A percentile compares a stretch with the other conserved stretches of the same genome.
Conservation (phyloP, 2,797 vertebrate species). For the Lutjanus argentimaculatus region DNA sequence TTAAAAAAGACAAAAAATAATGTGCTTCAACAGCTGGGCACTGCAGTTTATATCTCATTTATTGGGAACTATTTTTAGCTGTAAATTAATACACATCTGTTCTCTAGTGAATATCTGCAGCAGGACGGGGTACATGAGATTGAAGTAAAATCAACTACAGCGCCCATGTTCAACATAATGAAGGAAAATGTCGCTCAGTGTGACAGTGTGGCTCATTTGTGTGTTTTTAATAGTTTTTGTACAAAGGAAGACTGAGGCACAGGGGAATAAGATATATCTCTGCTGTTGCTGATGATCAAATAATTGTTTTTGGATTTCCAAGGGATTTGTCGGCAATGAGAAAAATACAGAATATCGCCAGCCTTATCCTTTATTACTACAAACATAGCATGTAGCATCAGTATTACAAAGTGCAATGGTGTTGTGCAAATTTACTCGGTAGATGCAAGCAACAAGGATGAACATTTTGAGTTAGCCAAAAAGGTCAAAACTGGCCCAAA, state of each 20-base stretch:
- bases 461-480: neutral
- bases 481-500: neutral
- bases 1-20: too few relatives aligned
- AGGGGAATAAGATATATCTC: neutral
- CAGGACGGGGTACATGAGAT: neutral
- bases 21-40: too few relatives aligned
- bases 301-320: too few relatives aligned
- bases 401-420: neutral
- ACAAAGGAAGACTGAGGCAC: neutral
- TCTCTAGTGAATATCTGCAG: too few relatives aligned
- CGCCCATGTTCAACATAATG: neutral
- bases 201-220: too few relatives aligned
- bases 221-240: too few relatives aligned
- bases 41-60: too few relatives aligned
- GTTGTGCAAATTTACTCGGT: neutral
- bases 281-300: neutral
- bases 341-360: neutral
- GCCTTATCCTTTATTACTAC: neutral
- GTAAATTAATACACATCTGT: too few relatives aligned
- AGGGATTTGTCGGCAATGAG: neutral
- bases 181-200: neutral
- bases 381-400: neutral
- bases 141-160: neutral
- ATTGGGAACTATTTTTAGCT: too few relatives aligned
- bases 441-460: neutral